Evolutionary conservation across 2,113 vertebrate genomes (phyloP), one percentile per base, ranked within the genome.

Genomic region (Eulemur macaco): DNA sequence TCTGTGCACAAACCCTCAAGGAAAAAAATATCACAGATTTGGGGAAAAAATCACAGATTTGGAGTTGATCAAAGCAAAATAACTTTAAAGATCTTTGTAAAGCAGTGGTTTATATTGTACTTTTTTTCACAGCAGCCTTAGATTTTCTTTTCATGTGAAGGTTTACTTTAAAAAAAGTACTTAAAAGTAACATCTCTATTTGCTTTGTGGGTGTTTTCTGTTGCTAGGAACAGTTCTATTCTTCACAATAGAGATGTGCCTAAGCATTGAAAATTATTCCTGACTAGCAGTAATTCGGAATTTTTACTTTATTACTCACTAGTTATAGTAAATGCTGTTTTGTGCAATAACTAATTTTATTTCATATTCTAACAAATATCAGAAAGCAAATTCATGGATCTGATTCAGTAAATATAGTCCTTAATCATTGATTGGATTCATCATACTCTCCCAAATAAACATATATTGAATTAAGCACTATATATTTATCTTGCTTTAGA

Each of bases 401-500:
- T 88, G 58, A 71, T 85, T 87, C 6, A 47, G 56, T 47, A 88
- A 96, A 86, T 76, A 54, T 6, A 76, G 6, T 64, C 45, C 37
- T 71, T 93, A 87, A 81, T 66, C 25, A 77, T 77, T 84, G 88
- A 88, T 25, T 58, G 14, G 64, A 64, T 93, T 78, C 37, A 91
- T 34, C 1, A 60, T 77, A 58, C 47, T 84, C 64, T 88, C n/a
- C 23, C 17, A 85, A 86, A 64, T 93, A 95, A 95, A 77, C 23
- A 77, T 91, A 54, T 63, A 6, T 34, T 86, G 42, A 93, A 82
- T 68, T 78, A 80, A 66, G 37, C 60, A 58, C 11, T n/a, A 42
- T 78, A 84, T 81, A 84, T 90, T 97, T 94, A 77, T 85, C 50
- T 73, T 95, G 39, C 17, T 92, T 87, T 96, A 92, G 52, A 78